These are phyloP conservation scores for Poecilia gillii DNA, from an alignment of 2,797 vertebrate species.

Conservation along the genomic window DNA sequence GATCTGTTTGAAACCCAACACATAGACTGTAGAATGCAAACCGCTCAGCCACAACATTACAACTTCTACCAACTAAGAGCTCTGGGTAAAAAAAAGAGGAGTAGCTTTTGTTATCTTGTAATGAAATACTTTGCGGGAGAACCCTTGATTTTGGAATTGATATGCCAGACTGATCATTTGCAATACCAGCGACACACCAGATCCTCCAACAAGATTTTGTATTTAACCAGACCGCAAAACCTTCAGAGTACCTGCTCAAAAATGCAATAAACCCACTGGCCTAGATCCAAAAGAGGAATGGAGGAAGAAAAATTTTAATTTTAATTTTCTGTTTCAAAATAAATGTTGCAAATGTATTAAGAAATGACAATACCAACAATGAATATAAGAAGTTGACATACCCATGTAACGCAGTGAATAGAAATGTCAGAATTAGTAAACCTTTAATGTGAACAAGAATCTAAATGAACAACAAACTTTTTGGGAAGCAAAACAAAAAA, in stretches of 20 bases:
- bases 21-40: not conserved
- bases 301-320: not conserved
- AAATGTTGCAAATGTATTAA: not conserved
- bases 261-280: not conserved
- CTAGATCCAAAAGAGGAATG: not conserved
- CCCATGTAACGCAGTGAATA: not conserved
- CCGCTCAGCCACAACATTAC: not conserved
- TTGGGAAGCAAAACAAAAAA: not conserved
- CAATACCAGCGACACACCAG: not conserved
- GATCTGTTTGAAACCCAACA: conserved; percentile 1
- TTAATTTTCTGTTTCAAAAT: not conserved
- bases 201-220: not conserved
- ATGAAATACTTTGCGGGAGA: not conserved
- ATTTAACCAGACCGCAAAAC: not conserved
- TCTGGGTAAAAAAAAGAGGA: not conserved
- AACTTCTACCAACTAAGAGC: not conserved
- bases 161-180: not conserved
- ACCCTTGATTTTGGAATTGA: too few species aligned
- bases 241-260: not conserved
- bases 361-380: not conserved
- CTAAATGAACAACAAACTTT: not conserved
- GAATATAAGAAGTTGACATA: not conserved
- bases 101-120: not conserved
- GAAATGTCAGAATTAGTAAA: not conserved
- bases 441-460: not conserved